phyloP scores from a whole-genome alignment of 2,797 vertebrate species.

The Babyrousa celebensis region DNA sequence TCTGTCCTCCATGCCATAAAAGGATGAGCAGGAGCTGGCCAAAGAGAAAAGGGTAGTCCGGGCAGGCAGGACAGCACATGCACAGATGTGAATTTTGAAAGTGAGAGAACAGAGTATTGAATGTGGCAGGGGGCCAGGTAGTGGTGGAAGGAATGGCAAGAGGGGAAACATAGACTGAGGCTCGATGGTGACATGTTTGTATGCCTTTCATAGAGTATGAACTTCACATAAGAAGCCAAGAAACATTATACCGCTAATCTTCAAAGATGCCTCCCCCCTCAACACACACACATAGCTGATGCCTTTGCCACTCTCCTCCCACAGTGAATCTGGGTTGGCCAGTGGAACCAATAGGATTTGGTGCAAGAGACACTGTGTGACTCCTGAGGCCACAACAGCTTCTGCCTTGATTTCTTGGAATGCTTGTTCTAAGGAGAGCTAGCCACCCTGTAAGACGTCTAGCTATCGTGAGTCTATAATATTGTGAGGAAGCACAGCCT shows the following conservation, averaged over 20 bases:
- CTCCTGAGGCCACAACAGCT: neutral
- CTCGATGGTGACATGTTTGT: neutral
- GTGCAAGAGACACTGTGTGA: neutral
- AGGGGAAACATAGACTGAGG: neutral
- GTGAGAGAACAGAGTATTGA: conserved; percentile 24
- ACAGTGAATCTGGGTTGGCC: neutral
- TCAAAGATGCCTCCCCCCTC: neutral
- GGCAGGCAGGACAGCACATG: neutral
- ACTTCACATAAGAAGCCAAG: neutral
- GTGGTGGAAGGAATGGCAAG: neutral
- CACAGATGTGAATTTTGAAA: neutral
- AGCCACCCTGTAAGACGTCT: neutral
- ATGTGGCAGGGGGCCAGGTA: neutral
- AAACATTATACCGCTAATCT: neutral
- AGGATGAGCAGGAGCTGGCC: neutral
- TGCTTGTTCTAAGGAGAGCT: neutral
- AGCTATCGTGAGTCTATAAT: neutral
- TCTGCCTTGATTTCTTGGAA: conserved; percentile 7
- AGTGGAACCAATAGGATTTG: neutral
- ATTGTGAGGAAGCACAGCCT: neutral
- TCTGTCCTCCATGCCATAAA: neutral
- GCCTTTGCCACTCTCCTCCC: neutral
- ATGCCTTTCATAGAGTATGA: neutral
- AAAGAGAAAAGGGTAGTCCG: neutral
- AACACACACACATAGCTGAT: neutral